Percentiles rank a stretch among this genome's conserved stretches.
These are phyloP conservation scores for Cataglyphis cursor DNA, from an alignment of 2,888 invertebrate species.

Conservation along the genomic window DNA sequence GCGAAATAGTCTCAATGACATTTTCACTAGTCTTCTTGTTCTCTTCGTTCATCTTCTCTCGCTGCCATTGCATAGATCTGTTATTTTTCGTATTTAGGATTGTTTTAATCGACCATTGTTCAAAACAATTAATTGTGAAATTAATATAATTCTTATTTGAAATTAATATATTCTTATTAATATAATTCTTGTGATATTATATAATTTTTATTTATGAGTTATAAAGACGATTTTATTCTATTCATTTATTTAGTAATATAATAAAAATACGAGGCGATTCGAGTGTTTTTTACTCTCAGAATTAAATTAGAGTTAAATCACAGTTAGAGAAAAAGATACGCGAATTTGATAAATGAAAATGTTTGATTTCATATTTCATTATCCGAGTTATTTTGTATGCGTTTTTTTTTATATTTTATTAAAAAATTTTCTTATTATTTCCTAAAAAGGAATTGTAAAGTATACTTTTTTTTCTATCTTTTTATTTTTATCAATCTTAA, in stretches of 20 bases:
- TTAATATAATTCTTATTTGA: not conserved
- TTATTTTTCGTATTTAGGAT: constrained; percentile 29
- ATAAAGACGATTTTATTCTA: constrained; percentile 46
- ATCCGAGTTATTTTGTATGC: not conserved
- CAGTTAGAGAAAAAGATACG: not conserved
- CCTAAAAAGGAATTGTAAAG: not conserved
- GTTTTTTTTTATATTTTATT: not conserved
- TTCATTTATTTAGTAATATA: constrained; percentile 62
- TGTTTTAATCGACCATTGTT: not conserved
- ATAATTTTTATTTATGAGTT: not conserved
- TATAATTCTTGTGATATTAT: not conserved
- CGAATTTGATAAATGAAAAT: not conserved
- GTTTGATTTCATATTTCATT: constrained; percentile 24
- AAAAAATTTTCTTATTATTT: constrained; percentile 20
- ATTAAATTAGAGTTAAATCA: not conserved
- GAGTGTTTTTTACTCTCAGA: not conserved
- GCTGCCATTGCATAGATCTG: not conserved
- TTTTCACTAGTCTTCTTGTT: constrained; percentile 25
- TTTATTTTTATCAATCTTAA: not conserved
- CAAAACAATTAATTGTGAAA: constrained; percentile 52
- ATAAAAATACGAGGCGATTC: not conserved
- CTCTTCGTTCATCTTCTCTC: not conserved
- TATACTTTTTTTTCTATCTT: constrained; percentile 10
- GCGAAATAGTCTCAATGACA: constrained; percentile 23
- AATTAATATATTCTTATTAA: too few species aligned